These are phyloP conservation scores for Polyommatus iphigenia DNA, from an alignment of 2,888 invertebrate species.

Conservation along the genomic window DNA sequence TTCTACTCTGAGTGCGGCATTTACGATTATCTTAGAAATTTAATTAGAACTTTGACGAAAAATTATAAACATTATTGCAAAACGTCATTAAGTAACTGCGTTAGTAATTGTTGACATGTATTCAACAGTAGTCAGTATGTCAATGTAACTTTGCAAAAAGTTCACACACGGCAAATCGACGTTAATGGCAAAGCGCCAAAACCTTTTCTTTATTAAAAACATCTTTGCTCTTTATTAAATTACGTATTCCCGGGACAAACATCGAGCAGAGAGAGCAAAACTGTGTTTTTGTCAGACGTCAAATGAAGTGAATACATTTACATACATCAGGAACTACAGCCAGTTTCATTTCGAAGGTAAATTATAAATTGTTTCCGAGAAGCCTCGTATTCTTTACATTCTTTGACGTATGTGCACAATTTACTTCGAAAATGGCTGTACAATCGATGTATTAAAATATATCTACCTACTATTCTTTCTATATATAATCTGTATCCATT, in stretches of 20 bases:
- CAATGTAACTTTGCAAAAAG: too few relatives aligned
- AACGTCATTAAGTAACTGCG: too few relatives aligned
- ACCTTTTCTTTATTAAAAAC: constrained; percentile 16
- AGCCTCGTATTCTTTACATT: background rate
- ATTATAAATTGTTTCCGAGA: constrained; percentile 3
- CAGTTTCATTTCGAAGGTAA: background rate
- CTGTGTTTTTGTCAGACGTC: constrained; percentile 22
- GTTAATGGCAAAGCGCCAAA: constrained; percentile 4
- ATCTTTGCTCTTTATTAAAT: constrained; percentile 21
- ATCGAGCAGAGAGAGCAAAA: constrained; percentile 5
- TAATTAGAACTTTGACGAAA: too few relatives aligned
- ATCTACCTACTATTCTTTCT: background rate
- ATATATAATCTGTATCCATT: too few relatives aligned
- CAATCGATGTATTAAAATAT: background rate
- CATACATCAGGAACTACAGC: constrained; percentile 12
- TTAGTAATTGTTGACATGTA: too few relatives aligned
- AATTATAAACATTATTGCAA: too few relatives aligned
- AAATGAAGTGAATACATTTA: constrained; percentile 25
- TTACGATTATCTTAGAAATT: too few relatives aligned
- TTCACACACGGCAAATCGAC: background rate
- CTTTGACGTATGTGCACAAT: background rate
- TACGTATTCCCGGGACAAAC: background rate
- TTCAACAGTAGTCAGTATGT: too few relatives aligned
- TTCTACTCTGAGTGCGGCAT: too few relatives aligned
- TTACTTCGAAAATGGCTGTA: background rate